Percentiles rank a stretch among this genome's conserved stretches.
Conservation (phyloP, 1,140 invertebrate species). For the Aradophagus sp. region DNA sequence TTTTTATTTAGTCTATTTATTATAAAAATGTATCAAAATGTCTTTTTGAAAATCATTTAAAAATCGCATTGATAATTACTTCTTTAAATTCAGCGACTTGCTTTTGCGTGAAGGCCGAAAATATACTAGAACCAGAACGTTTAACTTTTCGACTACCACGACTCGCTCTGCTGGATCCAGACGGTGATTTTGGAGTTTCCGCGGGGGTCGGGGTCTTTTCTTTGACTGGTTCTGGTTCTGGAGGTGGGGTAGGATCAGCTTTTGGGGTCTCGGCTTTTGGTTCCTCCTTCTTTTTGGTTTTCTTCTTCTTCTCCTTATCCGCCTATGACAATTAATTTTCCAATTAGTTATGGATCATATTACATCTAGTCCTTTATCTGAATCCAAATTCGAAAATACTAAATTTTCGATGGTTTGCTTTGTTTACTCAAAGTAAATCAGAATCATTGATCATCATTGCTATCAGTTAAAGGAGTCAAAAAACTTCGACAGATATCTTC, state of each 20-base stretch:
- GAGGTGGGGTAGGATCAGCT: conserved; percentile 63
- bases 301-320: conserved; percentile 54
- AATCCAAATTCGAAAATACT: no score
- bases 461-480: no score
- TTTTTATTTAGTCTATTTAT: conserved; percentile 5
- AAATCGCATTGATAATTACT: no score
- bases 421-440: no score
- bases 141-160: conserved; percentile 85
- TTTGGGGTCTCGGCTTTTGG: conserved; percentile 60
- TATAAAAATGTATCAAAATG: no score
- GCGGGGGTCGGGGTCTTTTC: conserved; percentile 71
- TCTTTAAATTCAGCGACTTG: conserved; percentile 98
- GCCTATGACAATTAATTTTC: conserved; percentile 22
- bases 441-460: no score
- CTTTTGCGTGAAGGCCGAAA: conserved; percentile 95
- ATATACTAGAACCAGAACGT: conserved; percentile 93
- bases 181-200: conserved; percentile 73
- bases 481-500: neutral
- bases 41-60: no score
- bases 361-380: no score
- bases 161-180: conserved; percentile 85
- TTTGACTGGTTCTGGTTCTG: conserved; percentile 65
- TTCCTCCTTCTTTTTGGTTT: conserved; percentile 48
- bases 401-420: no score
- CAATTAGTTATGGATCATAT: no score